Evolutionary conservation across 2,113 vertebrate genomes (phyloP), one percentile per base, ranked within the genome.

Genomic region (Ceratotherium simum): DNA sequence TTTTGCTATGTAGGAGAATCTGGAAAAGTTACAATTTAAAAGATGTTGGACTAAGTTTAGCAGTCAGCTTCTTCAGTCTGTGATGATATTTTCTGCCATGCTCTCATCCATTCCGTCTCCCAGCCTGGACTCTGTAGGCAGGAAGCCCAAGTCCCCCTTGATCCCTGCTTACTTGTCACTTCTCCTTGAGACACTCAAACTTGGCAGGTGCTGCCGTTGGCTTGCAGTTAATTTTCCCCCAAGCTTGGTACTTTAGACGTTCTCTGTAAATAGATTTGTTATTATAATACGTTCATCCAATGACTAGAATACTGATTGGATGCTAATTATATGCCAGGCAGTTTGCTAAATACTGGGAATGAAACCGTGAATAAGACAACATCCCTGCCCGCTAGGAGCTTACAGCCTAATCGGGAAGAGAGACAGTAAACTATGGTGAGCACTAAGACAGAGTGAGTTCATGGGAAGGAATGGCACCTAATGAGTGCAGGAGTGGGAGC

Each of bases 161-260:
- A 92, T 94, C 67, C 84, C 95, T 83, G 83, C 90, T 90, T 96
- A 56, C 95, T 96, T 97, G 81, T 90, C 87, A 79, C 79, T 97
- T 94, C 91, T 88, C 14, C 92, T 79, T 54, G 65, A 92, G 65
- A 75, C 84, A 82, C 75, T 33, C 75, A 39, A 33, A 78, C 75
- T 39, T 93, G 96, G 90, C 85, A 89, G 65, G 67, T 92, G 65
- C 65, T 86, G 42, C 65, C 67, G 5, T 6, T 62, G 67, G 70
- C 76, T 93, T 36, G 39, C 25, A 56, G 54, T 70, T 95, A 46
- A 69, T 87, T 87, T 18, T 11, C 36, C 21, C 33, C 64, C 27
- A 46, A 51, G 33, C 69, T 69, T 62, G 7, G 27, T 69, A 27
- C 75, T 94, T 87, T 58, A 92, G 73, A 79, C 56, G 62, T 73